phyloP scores from a whole-genome alignment of 1,140 invertebrate species.

The Drosophila mayri region DNA sequence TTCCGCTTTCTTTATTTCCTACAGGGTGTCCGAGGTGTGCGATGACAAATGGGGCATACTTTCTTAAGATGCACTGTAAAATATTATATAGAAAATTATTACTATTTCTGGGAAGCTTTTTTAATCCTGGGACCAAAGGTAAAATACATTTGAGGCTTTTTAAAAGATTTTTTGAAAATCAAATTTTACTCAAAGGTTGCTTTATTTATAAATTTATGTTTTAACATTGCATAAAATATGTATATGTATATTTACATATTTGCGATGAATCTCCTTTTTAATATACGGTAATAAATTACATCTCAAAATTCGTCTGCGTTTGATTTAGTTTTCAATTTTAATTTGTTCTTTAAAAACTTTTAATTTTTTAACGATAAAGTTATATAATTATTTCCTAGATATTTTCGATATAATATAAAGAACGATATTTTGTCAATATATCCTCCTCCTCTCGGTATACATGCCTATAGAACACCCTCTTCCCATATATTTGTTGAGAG shows the following conservation, averaged over 20 bases:
- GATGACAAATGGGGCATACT: not conserved
- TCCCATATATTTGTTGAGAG: conserved; percentile 45
- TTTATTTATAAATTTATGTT: too few relatives aligned
- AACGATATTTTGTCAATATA: not conserved
- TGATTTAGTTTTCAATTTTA: not conserved
- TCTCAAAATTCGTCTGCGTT: too few relatives aligned
- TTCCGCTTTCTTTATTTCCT: conserved; percentile 13
- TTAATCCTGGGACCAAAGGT: not conserved
- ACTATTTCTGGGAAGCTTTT: not conserved
- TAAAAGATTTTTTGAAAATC: too few relatives aligned
- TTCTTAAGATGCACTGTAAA: not conserved
- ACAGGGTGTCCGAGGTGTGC: conserved; percentile 30
- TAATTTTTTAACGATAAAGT: not conserved
- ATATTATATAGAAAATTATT: not conserved
- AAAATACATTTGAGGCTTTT: too few relatives aligned
- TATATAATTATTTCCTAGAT: not conserved
- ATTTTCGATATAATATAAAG: too few relatives aligned
- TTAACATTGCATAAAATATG: too few relatives aligned
- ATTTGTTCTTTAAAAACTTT: too few relatives aligned
- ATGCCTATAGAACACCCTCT: conserved; percentile 23
- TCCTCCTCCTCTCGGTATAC: too few relatives aligned
- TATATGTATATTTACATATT: too few relatives aligned
- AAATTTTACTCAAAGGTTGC: too few relatives aligned
- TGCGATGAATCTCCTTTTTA: too few relatives aligned
- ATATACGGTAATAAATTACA: too few relatives aligned